phyloP scores from a whole-genome alignment of 2,113 vertebrate species.

The Ptyas mucosa region DNA sequence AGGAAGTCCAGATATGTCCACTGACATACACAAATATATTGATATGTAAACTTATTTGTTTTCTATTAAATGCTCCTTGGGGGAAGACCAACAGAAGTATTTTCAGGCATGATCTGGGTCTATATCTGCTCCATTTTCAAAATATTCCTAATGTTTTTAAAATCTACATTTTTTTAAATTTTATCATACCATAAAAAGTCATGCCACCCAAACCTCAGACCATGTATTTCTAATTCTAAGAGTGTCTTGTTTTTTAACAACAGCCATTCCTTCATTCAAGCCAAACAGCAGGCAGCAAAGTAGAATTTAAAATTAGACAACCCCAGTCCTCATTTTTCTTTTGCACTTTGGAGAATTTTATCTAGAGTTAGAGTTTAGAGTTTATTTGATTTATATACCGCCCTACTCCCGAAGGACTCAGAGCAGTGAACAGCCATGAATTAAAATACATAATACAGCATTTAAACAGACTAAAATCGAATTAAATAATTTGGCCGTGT shows the following conservation, averaged over 20 bases:
- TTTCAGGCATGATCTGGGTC: background rate
- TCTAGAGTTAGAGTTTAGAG: too few species aligned
- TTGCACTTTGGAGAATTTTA: background rate
- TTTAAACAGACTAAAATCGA: too few species aligned
- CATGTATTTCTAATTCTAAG: background rate
- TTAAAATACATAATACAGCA: too few species aligned
- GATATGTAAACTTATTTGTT: background rate
- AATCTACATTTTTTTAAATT: background rate
- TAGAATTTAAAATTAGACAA: background rate
- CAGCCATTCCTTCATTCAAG: background rate
- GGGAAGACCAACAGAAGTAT: background rate
- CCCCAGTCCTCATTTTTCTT: background rate
- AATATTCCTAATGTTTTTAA: background rate
- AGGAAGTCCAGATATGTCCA: background rate
- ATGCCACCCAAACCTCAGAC: background rate
- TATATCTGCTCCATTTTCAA: background rate
- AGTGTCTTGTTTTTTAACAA: background rate
- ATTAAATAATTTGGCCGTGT: too few species aligned
- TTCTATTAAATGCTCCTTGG: background rate
- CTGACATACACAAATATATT: background rate
- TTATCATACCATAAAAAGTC: background rate
- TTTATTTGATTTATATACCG: too few species aligned
- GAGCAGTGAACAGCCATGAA: too few species aligned
- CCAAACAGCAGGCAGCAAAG: background rate
- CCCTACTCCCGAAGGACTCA: too few species aligned